phyloP scores from a whole-genome alignment of 2,113 vertebrate species.

The Lycaon pictus region DNA sequence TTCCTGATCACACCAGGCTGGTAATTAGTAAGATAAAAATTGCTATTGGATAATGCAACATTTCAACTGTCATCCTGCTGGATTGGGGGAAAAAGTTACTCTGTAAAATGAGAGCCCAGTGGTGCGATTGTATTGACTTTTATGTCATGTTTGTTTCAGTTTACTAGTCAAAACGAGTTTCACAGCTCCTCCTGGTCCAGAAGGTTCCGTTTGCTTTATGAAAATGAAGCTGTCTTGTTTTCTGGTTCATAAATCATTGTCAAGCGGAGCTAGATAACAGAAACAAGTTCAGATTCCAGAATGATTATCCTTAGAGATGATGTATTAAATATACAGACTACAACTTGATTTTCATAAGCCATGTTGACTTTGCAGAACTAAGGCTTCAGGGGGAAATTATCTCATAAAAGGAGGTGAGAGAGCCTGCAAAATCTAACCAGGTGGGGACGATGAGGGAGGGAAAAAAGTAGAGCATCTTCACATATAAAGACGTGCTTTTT shows the following conservation, averaged over 20 bases:
- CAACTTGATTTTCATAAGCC: slow-evolving; percentile 88
- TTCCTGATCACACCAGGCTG: slow-evolving; percentile 76
- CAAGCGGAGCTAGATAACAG: slow-evolving; percentile 87
- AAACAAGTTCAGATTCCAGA: slow-evolving; percentile 90
- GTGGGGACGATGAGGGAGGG: not conserved
- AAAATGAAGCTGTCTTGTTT: slow-evolving; percentile 92
- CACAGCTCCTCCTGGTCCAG: slow-evolving; percentile 88
- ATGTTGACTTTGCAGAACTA: slow-evolving; percentile 88
- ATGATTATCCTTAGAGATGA: slow-evolving; percentile 90
- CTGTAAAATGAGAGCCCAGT: slow-evolving; percentile 86
- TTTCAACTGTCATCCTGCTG: slow-evolving; percentile 86
- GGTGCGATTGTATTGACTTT: slow-evolving; percentile 91
- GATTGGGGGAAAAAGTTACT: slow-evolving; percentile 80
- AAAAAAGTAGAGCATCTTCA: not conserved
- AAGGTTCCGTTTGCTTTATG: slow-evolving; percentile 89
- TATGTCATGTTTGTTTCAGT: slow-evolving; percentile 91
- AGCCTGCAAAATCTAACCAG: not conserved
- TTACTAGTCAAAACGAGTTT: slow-evolving; percentile 91
- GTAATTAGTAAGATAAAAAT: slow-evolving; percentile 87
- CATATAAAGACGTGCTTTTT: not conserved
- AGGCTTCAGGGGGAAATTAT: slow-evolving; percentile 77
- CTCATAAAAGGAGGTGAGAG: slow-evolving; percentile 58
- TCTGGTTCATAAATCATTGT: slow-evolving; percentile 93
- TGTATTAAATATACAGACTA: slow-evolving; percentile 89
- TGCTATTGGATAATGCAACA: slow-evolving; percentile 81